Percentiles rank a stretch among this genome's conserved stretches.
Evolutionary conservation across 1,140 invertebrate species (phyloP).

Genomic region (Brachionus calyciflorus): DNA sequence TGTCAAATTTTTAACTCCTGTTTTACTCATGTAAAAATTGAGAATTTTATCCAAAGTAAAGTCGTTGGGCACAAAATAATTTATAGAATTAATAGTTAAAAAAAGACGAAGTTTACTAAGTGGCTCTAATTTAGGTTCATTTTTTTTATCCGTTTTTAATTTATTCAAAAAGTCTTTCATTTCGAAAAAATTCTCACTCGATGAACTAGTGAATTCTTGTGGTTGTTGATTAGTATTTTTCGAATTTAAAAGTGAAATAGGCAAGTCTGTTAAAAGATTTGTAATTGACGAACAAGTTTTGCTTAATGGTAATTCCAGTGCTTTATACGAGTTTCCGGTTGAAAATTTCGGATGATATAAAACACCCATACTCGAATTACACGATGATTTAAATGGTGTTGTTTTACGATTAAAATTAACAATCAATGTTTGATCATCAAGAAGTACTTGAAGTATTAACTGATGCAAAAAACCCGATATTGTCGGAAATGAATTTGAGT

Average conservation of each 20-base stretch:
- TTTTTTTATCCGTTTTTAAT: neutral
- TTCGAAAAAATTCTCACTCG: neutral
- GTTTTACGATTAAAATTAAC: slow-evolving; percentile 65
- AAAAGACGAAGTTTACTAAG: neutral
- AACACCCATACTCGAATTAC: slow-evolving; percentile 41
- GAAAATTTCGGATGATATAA: slow-evolving; percentile 47
- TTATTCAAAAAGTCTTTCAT: slow-evolving; percentile 3
- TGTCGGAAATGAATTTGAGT: slow-evolving; percentile 53
- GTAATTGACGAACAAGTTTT: neutral
- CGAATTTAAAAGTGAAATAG: neutral
- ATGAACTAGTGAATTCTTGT: slow-evolving; percentile 30
- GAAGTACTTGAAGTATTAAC: slow-evolving; percentile 75
- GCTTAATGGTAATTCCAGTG: slow-evolving; percentile 54
- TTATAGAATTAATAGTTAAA: neutral
- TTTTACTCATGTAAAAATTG: neutral
- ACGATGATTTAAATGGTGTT: slow-evolving; percentile 47
- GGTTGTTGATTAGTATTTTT: neutral
- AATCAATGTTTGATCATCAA: slow-evolving; percentile 78
- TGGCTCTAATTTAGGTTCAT: slow-evolving; percentile 52
- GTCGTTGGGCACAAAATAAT: neutral
- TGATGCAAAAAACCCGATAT: slow-evolving; percentile 82
- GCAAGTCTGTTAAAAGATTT: neutral
- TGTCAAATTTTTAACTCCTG: neutral
- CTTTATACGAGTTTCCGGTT: slow-evolving; percentile 32
- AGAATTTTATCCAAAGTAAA: neutral